A percentile compares a stretch with the other conserved stretches of the same genome.
Conservation (phyloP, 2,888 invertebrate genomes). For the Euplexia lucipara region DNA sequence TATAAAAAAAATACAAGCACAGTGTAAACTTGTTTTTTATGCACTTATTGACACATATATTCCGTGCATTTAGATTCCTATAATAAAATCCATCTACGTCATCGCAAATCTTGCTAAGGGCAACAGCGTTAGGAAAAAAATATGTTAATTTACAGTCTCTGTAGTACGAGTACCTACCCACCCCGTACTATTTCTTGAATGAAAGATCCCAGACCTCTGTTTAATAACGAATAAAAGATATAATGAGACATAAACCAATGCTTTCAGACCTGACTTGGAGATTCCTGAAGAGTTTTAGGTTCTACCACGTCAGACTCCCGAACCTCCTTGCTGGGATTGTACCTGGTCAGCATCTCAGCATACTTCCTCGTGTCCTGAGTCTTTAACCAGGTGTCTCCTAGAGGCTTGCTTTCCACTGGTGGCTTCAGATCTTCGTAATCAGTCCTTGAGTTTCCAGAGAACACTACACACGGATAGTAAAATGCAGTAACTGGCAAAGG, state of each 20-base stretch:
- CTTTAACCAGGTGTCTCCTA: slow-evolving; percentile 73
- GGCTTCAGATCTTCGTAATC: slow-evolving; percentile 65
- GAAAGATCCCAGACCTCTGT: background rate
- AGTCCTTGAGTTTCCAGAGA: slow-evolving; percentile 58
- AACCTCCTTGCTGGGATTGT: slow-evolving; percentile 36
- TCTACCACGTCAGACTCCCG: background rate
- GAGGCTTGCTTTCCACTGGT: slow-evolving; percentile 53
- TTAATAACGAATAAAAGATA: background rate
- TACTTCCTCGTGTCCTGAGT: slow-evolving; percentile 75
- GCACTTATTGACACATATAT: too few species aligned
- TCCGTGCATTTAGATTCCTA: too few species aligned
- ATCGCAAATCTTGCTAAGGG: too few species aligned
- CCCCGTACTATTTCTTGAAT: background rate
- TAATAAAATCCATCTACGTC: background rate
- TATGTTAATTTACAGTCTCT: background rate
- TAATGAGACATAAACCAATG: background rate
- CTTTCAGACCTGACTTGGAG: background rate
- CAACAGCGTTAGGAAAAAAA: background rate
- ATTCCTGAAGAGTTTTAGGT: background rate
- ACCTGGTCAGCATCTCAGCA: slow-evolving; percentile 75
- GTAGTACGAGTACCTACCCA: too few species aligned
- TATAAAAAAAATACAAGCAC: background rate
- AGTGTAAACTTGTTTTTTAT: too few species aligned
- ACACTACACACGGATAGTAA: slow-evolving; percentile 52
- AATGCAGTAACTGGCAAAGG: background rate